These are phyloP conservation scores for Hetaerina titia DNA, from an alignment of 2,888 invertebrate genomes.

Conservation along the genomic window DNA sequence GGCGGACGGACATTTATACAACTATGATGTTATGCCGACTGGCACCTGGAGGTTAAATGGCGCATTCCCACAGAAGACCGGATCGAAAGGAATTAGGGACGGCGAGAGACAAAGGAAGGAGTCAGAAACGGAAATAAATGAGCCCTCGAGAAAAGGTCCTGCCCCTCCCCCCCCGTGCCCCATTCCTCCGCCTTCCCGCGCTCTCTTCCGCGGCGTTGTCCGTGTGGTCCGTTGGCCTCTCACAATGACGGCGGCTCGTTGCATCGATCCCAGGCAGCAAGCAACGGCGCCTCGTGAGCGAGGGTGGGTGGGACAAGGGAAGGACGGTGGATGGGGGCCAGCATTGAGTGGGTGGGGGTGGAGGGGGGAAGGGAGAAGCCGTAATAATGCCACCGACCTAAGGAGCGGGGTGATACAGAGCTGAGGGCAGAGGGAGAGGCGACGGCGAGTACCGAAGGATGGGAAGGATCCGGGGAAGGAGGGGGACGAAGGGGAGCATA, in stretches of 20 bases:
- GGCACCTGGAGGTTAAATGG: not conserved
- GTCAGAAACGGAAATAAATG: conserved; percentile 9
- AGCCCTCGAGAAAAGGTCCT: not conserved
- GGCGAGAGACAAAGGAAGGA: not conserved
- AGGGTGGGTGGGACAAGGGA: not conserved
- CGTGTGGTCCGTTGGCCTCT: conserved; percentile 45
- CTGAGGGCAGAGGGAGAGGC: not conserved
- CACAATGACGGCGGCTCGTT: conserved; percentile 50
- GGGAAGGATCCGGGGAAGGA: not conserved
- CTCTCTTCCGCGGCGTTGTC: not conserved
- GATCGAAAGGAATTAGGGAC: not conserved
- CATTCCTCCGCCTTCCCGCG: not conserved
- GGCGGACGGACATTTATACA: not conserved
- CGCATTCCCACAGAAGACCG: not conserved
- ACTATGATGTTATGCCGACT: not conserved
- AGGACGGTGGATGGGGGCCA: not conserved
- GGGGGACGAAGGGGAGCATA: too few relatives aligned
- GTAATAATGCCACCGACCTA: conserved; percentile 64
- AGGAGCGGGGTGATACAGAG: conserved; percentile 43
- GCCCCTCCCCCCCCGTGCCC: not conserved
- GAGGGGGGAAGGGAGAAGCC: not conserved
- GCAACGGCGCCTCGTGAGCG: conserved; percentile 35
- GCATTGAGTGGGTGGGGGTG: not conserved
- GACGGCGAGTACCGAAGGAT: not conserved
- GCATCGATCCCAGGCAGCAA: conserved; percentile 56